A percentile compares a stretch with the other conserved stretches of the same genome.
Evolutionary conservation across 2,888 invertebrate genomes (phyloP).

Genomic region (Tribolium freemani): DNA sequence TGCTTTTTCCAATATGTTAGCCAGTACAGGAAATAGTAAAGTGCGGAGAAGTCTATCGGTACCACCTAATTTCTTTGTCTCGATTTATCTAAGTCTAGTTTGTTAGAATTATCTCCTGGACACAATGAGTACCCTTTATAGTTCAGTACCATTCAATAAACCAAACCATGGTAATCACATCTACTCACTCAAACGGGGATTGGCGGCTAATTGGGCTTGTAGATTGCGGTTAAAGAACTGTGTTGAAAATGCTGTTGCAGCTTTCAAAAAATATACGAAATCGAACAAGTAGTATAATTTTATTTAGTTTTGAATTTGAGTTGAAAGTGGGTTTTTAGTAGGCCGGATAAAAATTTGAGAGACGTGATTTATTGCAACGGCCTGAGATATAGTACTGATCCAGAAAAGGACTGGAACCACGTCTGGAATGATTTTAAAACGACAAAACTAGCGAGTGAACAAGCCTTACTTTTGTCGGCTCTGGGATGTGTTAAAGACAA

Average conservation of each 20-base stretch:
- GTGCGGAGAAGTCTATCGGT: no score
- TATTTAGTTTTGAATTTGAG: no score
- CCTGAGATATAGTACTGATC: constrained; percentile 72
- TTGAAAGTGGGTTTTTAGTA: constrained; percentile 54
- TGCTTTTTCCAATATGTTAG: no score
- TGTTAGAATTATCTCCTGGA: no score
- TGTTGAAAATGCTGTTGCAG: constrained; percentile 65
- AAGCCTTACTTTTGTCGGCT: constrained; percentile 75
- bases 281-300: not conserved
- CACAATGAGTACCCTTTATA: constrained; percentile 47
- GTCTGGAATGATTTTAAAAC: constrained; percentile 73
- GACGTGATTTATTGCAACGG: constrained; percentile 83
- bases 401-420: constrained; percentile 73
- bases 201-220: constrained; percentile 76
- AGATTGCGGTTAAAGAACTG: constrained; percentile 74
- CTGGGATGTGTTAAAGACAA: constrained; percentile 77
- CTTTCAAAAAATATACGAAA: constrained; percentile 63
- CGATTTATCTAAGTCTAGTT: no score
- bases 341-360: constrained; percentile 76
- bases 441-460: constrained; percentile 77
- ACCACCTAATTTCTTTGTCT: no score
- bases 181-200: constrained; percentile 73
- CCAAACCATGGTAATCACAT: constrained; percentile 64
- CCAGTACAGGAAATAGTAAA: no score
- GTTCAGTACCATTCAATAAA: constrained; percentile 46